Conservation (phyloP, 2,888 invertebrate genomes). For the Schizotus pectinicornis region DNA sequence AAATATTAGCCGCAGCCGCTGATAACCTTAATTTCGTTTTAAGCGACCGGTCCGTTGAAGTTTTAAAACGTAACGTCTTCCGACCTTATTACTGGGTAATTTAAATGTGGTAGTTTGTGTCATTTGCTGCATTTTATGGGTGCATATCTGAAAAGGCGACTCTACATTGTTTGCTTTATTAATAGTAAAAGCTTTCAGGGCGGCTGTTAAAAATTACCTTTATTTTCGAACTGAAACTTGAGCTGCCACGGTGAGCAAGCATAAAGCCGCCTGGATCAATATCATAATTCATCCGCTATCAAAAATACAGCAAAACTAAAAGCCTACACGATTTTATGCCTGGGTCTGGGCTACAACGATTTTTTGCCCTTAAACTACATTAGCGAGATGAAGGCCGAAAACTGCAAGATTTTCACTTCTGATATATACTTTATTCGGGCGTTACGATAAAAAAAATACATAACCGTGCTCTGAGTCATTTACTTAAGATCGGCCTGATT, state of each 20-base stretch:
- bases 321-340: too few relatives aligned
- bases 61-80: slow-evolving; percentile 14
- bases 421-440: too few relatives aligned
- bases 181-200: slow-evolving; percentile 19
- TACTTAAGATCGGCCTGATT: too few relatives aligned
- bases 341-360: too few relatives aligned
- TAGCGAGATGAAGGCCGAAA: too few relatives aligned
- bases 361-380: too few relatives aligned
- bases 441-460: too few relatives aligned
- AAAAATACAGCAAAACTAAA: too few relatives aligned
- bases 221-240: slow-evolving; percentile 3
- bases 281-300: too few relatives aligned
- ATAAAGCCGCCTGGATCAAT: too few relatives aligned
- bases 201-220: slow-evolving; percentile 12
- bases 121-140: slow-evolving; percentile 12
- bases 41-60: slow-evolving; percentile 9
- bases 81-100: slow-evolving; percentile 9
- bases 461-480: too few relatives aligned
- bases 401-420: too few relatives aligned
- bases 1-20: slow-evolving; percentile 16
- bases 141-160: slow-evolving; percentile 10
- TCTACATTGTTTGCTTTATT: slow-evolving; percentile 27
- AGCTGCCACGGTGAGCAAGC: not conserved
- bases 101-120: slow-evolving; percentile 10
- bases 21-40: slow-evolving; percentile 17